phyloP scores from a whole-genome alignment of 2,113 vertebrate genomes.

The Speoplatyrhinus poulsoni region DNA sequence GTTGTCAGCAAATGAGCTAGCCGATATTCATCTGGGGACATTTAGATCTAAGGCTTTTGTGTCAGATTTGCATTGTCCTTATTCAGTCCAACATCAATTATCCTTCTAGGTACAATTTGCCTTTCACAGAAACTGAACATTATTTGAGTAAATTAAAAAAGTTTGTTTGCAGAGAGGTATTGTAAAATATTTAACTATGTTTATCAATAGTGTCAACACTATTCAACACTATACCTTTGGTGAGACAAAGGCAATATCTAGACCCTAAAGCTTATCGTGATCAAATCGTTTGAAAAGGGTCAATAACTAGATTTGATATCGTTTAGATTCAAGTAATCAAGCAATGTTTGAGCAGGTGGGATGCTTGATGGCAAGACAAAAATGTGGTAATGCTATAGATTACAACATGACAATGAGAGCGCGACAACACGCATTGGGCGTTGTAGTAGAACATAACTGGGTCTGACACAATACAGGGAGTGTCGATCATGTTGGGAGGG shows the following conservation, averaged over 20 bases:
- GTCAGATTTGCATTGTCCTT: slow-evolving; percentile 14
- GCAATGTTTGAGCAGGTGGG: too few species aligned
- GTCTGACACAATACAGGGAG: slow-evolving; percentile 8
- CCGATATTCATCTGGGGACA: slow-evolving; percentile 4
- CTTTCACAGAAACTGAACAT: background rate
- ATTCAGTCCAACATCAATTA: slow-evolving; percentile 3
- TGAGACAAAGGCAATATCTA: too few species aligned
- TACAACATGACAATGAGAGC: background rate
- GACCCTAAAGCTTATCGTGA: too few species aligned
- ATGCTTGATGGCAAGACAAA: too few species aligned
- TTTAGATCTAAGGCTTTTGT: slow-evolving; percentile 5
- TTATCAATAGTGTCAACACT: background rate
- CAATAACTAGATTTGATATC: too few species aligned
- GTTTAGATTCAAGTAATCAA: too few species aligned
- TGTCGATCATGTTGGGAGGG: slow-evolving; percentile 26
- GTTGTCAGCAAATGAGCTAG: slow-evolving; percentile 10
- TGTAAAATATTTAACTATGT: background rate
- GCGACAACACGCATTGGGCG: too few species aligned
- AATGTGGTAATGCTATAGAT: background rate
- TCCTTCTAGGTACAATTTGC: background rate
- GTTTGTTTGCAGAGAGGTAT: background rate
- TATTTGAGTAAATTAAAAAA: background rate
- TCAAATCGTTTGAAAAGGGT: too few species aligned
- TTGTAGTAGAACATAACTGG: too few species aligned
- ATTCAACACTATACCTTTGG: background rate